A percentile compares a stretch with the other conserved stretches of the same genome.
Evolutionary conservation across 2,113 vertebrate genomes (phyloP).

Genomic region (Semicossyphus pulcher): DNA sequence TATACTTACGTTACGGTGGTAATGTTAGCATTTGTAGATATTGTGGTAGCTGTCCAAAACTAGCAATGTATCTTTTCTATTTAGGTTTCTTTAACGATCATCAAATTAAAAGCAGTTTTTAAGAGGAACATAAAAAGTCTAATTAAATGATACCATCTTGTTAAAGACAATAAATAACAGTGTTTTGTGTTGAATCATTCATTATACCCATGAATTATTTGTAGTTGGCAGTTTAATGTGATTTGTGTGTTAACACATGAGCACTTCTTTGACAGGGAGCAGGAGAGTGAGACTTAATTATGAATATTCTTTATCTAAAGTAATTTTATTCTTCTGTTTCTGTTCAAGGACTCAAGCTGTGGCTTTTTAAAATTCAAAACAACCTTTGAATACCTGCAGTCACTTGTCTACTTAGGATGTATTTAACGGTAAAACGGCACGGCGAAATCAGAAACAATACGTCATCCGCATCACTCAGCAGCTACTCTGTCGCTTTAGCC

Average conservation of each 20-base stretch:
- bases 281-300: conserved; percentile 19
- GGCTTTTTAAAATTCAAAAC: conserved; percentile 30
- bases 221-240: not conserved
- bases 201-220: not conserved
- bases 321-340: conserved; percentile 3
- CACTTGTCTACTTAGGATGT: not conserved
- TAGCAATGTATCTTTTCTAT: too few relatives aligned
- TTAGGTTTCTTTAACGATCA: too few relatives aligned
- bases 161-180: too few relatives aligned
- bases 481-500: conserved; percentile 34
- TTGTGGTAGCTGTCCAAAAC: too few relatives aligned
- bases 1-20: too few relatives aligned
- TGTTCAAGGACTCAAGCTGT: conserved; percentile 7
- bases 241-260: conserved; percentile 21
- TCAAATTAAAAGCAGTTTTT: too few relatives aligned
- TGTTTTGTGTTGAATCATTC: not conserved
- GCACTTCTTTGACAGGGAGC: conserved; percentile 2
- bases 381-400: not conserved
- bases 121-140: too few relatives aligned
- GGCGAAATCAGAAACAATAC: conserved; percentile 29
- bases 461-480: conserved; percentile 45
- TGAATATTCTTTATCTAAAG: conserved; percentile 24
- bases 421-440: conserved; percentile 29
- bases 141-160: too few relatives aligned
- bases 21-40: too few relatives aligned